A percentile compares a stretch with the other conserved stretches of the same genome.
phyloP scores from a whole-genome alignment of 2,888 invertebrate species.

The Dendrolimus pini region DNA sequence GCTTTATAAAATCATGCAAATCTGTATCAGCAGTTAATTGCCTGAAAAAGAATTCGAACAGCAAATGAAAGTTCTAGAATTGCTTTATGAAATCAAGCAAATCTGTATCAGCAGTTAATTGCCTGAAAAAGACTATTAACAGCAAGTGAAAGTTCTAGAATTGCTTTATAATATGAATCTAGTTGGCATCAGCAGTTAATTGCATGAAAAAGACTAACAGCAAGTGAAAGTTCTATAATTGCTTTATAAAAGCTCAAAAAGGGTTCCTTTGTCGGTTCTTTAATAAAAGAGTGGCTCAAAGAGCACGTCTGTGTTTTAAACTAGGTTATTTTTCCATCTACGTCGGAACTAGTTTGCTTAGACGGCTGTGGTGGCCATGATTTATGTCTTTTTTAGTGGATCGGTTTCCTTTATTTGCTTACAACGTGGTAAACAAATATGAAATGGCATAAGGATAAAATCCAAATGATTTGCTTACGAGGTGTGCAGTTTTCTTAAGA shows the following conservation, averaged over 20 bases:
- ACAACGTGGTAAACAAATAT: no score
- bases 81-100: neutral
- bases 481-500: no score
- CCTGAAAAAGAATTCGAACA: no score
- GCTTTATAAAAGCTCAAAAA: neutral
- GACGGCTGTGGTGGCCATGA: constrained; percentile 11
- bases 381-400: constrained; percentile 1
- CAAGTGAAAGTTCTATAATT: neutral
- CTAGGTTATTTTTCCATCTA: constrained; percentile 45
- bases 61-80: neutral
- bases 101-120: no score
- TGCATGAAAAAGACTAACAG: no score
- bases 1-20: neutral
- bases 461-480: no score
- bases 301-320: constrained; percentile 20
- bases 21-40: no score
- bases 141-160: neutral
- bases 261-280: neutral
- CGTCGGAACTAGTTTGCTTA: constrained; percentile 26
- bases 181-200: no score
- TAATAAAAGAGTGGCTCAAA: constrained; percentile 4
- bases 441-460: no score
- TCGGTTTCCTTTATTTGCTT: no score
- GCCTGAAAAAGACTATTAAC: no score
- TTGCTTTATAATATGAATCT: neutral